These are phyloP conservation scores for Stigmatopora argus DNA, from an alignment of 2,113 vertebrate species.

Conservation along the genomic window DNA sequence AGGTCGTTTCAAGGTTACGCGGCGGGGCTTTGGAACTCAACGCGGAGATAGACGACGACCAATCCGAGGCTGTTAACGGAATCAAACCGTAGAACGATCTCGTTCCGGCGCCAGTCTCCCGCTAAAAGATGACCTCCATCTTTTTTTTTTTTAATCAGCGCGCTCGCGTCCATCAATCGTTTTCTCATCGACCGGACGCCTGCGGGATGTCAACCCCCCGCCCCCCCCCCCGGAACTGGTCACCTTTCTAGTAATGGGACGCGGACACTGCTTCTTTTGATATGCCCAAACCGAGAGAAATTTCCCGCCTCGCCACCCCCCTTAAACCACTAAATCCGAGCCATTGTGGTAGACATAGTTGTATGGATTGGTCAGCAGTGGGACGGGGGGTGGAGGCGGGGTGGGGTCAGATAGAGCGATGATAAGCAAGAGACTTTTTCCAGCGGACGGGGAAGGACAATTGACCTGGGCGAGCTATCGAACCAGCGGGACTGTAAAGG, in stretches of 20 bases:
- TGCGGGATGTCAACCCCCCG: conserved; percentile 37
- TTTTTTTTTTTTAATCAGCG: background rate
- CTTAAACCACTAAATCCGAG: conserved; percentile 55
- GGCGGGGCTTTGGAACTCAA: background rate
- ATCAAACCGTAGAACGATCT: no score
- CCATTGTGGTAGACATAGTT: conserved; percentile 69
- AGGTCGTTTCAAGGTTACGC: conserved; percentile 62
- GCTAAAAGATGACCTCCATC: background rate
- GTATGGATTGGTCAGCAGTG: conserved; percentile 65
- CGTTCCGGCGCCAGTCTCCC: no score
- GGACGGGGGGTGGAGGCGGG: conserved; percentile 19
- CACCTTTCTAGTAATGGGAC: conserved; percentile 36
- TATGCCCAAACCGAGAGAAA: conserved; percentile 64
- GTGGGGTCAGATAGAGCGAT: conserved; percentile 17
- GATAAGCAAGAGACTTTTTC: conserved; percentile 52
- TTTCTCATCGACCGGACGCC: conserved; percentile 34
- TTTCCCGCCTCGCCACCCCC: conserved; percentile 32
- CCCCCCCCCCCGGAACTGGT: conserved; percentile 33
- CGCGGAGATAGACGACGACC: no score
- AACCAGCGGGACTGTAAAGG: conserved; percentile 19
- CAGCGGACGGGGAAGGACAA: conserved; percentile 26
- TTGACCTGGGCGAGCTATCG: conserved; percentile 16
- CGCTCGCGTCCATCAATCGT: conserved; percentile 29
- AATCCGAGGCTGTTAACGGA: no score
- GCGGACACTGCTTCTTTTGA: conserved; percentile 55